Base-by-base conservation (phyloP, 2,888 invertebrate species). In the Diplolepis rosae region DNA sequence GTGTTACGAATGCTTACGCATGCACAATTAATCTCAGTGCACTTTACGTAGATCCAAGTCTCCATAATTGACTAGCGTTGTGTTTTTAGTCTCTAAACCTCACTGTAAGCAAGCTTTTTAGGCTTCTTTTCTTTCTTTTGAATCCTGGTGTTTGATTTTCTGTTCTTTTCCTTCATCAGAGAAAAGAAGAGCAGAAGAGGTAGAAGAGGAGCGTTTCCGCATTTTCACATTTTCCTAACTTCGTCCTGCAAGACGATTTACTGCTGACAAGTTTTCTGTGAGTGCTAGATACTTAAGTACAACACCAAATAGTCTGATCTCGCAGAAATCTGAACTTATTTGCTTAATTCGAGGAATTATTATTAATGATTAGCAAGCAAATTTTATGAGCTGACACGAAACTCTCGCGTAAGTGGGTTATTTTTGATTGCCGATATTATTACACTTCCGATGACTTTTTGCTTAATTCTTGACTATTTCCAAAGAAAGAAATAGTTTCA, bases 401-500 rank as follows among this genome's bases (percentile, higher is more conserved):
- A 48, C 22, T 48, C 11, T 22, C 3, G 22, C 9, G 11, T 18
- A 22, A 22, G 18, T 3, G 11, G 48, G 9, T 11, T 48, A 11
- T 22, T 1, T 22, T 48, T 22, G 48, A 48, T 3, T 7, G 22
- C 11, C 48, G 1, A 48, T 22, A 11, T 22, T 48, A 22, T 48
- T 11, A 11, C 22, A 48, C 18, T n/a, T n/a, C n/a, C n/a, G n/a
- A n/a, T n/a, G n/a, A n/a, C n/a, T 9, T 5, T 48, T 9, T 11
- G 9, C 0, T 1, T 18, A 22, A 3, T 30, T 66, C 7, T 66
- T 13, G 28, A 28, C 32, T 39, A 18, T 48, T 32, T 28, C 61
- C 45, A 54, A n/a, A 50, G 35, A 32, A 73, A 76, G 45, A 52
- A 27, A 61, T 71, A 80, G 72, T 80, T 86, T 92, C 92, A 97